phyloP scores from a whole-genome alignment of 2,888 invertebrate species.

The Dryobota labecula region DNA sequence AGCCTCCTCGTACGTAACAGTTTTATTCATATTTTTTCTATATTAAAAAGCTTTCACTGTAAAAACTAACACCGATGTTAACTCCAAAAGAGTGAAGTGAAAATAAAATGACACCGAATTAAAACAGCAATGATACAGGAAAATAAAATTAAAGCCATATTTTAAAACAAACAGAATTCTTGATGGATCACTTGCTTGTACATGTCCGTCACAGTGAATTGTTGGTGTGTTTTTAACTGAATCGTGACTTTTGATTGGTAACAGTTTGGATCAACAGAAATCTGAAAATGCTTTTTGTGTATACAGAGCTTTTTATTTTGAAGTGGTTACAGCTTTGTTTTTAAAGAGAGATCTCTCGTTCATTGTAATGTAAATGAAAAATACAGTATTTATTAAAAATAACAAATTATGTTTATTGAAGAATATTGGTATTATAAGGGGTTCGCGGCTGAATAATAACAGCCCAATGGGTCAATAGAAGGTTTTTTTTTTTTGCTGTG shows the following conservation, averaged over 20 bases:
- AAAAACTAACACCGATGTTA: neutral
- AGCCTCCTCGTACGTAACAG: neutral
- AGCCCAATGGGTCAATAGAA: neutral
- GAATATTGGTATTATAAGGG: neutral
- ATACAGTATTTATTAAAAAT: neutral
- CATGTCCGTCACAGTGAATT: conserved; percentile 30
- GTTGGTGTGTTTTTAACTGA: conserved; percentile 31
- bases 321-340: conserved; percentile 11
- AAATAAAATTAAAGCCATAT: neutral
- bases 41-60: neutral
- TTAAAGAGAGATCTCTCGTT: neutral
- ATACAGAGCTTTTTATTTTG: neutral
- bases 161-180: conserved; percentile 37
- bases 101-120: neutral
- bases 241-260: conserved; percentile 58
- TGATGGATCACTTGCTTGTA: conserved; percentile 31
- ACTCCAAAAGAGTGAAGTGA: neutral
- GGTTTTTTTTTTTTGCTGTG: neutral
- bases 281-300: conserved; percentile 37
- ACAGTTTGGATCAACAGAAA: conserved; percentile 55
- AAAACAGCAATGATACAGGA: neutral
- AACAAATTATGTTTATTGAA: neutral
- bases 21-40: neutral
- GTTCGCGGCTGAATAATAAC: neutral
- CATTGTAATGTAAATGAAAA: neutral